A percentile compares a stretch with the other conserved stretches of the same genome.
phyloP scores from a whole-genome alignment of 92 coral and sea anemone genomes.

The Montipora capitata region DNA sequence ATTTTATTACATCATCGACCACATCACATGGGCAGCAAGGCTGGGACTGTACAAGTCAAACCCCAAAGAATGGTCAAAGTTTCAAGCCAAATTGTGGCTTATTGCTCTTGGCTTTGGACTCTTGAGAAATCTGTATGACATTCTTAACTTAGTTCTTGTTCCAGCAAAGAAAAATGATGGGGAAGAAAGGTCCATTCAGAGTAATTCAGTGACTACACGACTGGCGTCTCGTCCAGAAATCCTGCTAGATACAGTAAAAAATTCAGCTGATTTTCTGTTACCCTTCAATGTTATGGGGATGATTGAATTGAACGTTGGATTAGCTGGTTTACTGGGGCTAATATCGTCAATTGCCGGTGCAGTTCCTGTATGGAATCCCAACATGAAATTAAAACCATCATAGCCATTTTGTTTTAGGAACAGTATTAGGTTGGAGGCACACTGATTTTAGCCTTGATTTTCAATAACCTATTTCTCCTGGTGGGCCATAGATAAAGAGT shows the following conservation, averaged over 20 bases:
- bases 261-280: constrained; percentile 92
- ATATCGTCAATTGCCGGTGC: constrained; percentile 95
- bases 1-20: constrained; percentile 92
- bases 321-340: constrained; percentile 92
- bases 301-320: constrained; percentile 87
- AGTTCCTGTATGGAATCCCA: constrained; percentile 89
- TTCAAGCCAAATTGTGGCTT: constrained; percentile 95
- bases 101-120: constrained; percentile 89
- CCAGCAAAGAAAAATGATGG: constrained; percentile 85
- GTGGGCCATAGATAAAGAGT: too few species aligned
- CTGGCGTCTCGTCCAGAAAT: constrained; percentile 91
- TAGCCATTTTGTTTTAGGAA: neutral
- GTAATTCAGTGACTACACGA: constrained; percentile 59
- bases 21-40: constrained; percentile 95
- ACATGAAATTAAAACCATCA: constrained; percentile 91
- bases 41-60: constrained; percentile 96
- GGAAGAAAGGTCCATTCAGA: constrained; percentile 56
- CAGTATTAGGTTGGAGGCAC: neutral
- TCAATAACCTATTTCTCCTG: too few species aligned
- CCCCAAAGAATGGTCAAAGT: constrained; percentile 96
- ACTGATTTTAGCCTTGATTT: too few species aligned
- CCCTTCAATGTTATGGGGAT: constrained; percentile 97
- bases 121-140: constrained; percentile 91
- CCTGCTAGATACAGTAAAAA: constrained; percentile 93
- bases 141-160: constrained; percentile 68